These are phyloP conservation scores for Cosmia trapezina DNA, from an alignment of 2,888 invertebrate species.

Conservation along the genomic window DNA sequence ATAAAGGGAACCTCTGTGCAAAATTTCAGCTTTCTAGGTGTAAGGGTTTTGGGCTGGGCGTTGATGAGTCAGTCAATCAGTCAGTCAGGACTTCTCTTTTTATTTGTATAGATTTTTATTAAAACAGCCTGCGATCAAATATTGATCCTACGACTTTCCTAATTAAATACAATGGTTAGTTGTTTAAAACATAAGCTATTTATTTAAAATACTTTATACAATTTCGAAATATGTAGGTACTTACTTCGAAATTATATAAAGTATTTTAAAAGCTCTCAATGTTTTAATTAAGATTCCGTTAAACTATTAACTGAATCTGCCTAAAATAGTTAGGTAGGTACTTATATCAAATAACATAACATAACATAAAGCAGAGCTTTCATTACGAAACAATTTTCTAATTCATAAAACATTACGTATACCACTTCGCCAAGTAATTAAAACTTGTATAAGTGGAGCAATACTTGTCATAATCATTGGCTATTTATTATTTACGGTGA, in stretches of 20 bases:
- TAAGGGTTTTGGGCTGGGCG: no score
- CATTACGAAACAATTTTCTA: slow-evolving; percentile 67
- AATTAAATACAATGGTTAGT: background rate
- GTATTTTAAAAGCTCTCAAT: no score
- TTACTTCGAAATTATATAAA: no score
- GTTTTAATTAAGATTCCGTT: no score
- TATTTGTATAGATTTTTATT: no score
- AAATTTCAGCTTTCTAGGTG: no score
- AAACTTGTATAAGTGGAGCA: slow-evolving; percentile 79
- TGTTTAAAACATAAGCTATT: background rate
- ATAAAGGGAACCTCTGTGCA: no score
- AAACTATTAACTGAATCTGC: background rate
- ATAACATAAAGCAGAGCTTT: slow-evolving; percentile 9
- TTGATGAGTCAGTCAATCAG: no score
- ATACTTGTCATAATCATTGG: slow-evolving; percentile 81
- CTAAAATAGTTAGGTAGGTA: background rate
- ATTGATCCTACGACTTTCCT: no score
- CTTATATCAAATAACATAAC: background rate
- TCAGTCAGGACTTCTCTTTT: no score
- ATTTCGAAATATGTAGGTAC: no score
- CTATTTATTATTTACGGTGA: slow-evolving; percentile 80
- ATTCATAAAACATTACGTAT: slow-evolving; percentile 72
- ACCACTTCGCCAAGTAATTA: slow-evolving; percentile 81
- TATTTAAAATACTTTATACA: background rate
- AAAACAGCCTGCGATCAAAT: background rate